Base-by-base conservation (phyloP, 1,140 invertebrate genomes). In the Limonius californicus region DNA sequence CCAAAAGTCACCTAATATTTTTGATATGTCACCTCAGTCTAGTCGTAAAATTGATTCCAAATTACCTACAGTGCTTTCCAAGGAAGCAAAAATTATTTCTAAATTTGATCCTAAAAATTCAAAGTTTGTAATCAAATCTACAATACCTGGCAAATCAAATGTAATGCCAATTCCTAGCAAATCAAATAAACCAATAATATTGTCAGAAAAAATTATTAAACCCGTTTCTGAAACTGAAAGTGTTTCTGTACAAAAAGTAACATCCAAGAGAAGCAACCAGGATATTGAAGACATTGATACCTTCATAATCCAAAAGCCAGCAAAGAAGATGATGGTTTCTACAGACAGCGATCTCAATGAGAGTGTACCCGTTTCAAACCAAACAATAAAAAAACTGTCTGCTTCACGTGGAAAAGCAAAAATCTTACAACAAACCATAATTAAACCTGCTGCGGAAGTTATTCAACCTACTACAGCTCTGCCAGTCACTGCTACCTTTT, bases 361-460 rank as follows among this genome's bases (percentile, higher is more conserved):
- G 15, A n/a, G 18, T 20, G 27, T 23, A 21, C 11, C 18, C 15
- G 15, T 14, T 18, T 54, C 11, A 8, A 11, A n/a, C 11, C 32
- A 58, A 20, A 23, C 62, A 2, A 59, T 19, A 9, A 65, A 65
- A 21, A 65, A 67, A 61, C 1, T 39, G 11, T 12, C 43, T 16
- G 4, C 47, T 14, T 15, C 30, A 39, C 20, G 27, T 14, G 68
- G 69, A 0, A 76, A 76, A 61, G 68, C 73, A 1, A 75, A 73
- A 61, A 77, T 77, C 39, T 54, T 75, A 11, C 71, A 77, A 53
- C 72, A 77, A 64, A 76, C 75, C 0, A 77, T 77, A 11, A 76
- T 76, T 14, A 72, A 72, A 39, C 67, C 74, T 8, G 68, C 67
- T 45, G 72, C 72, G 15, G 66, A 74, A 59, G 64, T 71, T 6